Conservation (phyloP, 2,888 invertebrate genomes). For the Lamellibrachia satsuma region DNA sequence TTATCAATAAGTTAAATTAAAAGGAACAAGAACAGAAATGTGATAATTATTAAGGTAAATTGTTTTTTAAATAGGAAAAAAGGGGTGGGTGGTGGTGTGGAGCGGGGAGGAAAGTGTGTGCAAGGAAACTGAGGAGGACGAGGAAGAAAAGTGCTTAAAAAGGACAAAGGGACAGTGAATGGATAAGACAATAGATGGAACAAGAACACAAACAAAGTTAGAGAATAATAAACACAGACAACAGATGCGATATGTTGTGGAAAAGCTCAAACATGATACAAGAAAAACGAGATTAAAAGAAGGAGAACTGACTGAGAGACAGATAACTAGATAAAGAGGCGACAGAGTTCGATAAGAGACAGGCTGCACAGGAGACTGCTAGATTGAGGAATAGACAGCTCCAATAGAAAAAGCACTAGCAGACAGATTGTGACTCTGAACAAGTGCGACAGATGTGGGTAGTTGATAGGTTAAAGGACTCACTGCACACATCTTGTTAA, state of each 20-base stretch:
- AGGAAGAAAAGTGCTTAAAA: too few relatives aligned
- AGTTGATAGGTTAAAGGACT: neutral
- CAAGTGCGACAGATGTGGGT: neutral
- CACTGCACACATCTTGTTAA: neutral
- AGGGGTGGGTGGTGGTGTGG: too few relatives aligned
- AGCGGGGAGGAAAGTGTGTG: too few relatives aligned
- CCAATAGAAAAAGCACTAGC: neutral
- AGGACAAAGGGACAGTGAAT: too few relatives aligned
- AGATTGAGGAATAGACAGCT: neutral
- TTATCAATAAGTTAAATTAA: too few relatives aligned
- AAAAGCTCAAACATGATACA: neutral
- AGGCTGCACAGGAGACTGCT: neutral
- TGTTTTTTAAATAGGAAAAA: too few relatives aligned
- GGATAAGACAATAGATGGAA: neutral
- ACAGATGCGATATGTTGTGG: neutral
- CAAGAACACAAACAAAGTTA: neutral
- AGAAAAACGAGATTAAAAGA: neutral
- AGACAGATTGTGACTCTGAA: neutral
- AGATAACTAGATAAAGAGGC: conserved; percentile 3
- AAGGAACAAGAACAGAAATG: too few relatives aligned
- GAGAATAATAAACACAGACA: neutral
- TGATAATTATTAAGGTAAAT: too few relatives aligned
- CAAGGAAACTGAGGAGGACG: too few relatives aligned
- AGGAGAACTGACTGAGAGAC: neutral
- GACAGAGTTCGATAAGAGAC: neutral